A percentile compares a stretch with the other conserved stretches of the same genome.
Conservation (phyloP, 2,888 invertebrate species). For the Trichopria drosophilae region DNA sequence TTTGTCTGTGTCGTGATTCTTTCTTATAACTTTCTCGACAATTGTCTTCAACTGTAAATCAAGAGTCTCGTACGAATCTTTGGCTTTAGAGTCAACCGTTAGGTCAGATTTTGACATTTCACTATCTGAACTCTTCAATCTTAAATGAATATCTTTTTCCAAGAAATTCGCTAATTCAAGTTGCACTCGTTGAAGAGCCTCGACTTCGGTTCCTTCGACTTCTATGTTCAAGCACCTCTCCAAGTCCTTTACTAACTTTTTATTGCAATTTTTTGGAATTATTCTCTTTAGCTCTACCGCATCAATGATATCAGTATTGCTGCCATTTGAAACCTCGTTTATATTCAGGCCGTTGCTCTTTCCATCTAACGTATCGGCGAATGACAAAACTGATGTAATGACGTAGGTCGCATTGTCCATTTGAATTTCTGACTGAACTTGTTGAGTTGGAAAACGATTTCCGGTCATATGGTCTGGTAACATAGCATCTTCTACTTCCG, state of each 20-base stretch:
- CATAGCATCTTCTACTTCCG: constrained; percentile 17
- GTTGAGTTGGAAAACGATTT: constrained; percentile 39
- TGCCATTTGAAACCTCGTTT: constrained; percentile 42
- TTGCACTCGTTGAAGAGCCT: constrained; percentile 48
- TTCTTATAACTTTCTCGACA: constrained; percentile 50
- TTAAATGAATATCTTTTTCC: constrained; percentile 47
- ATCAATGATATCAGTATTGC: constrained; percentile 52
- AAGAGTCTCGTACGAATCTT: constrained; percentile 40
- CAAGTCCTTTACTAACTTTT: constrained; percentile 23
- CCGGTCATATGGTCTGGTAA: neutral
- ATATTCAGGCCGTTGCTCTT: constrained; percentile 26
- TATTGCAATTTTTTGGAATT: neutral
- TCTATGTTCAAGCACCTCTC: constrained; percentile 53
- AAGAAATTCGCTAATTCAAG: constrained; percentile 47
- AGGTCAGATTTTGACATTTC: too few species aligned
- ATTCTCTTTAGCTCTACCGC: constrained; percentile 51
- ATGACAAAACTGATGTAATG: constrained; percentile 48
- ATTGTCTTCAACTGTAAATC: constrained; percentile 50
- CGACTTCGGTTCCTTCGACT: constrained; percentile 49
- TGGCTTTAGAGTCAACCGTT: constrained; percentile 30
- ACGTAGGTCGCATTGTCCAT: constrained; percentile 49
- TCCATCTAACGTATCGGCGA: constrained; percentile 36
- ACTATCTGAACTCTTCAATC: neutral
- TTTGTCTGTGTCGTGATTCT: constrained; percentile 47
- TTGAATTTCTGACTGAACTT: constrained; percentile 46